Conservation (phyloP, 2,113 vertebrate genomes). For the Vulpes vulpes region DNA sequence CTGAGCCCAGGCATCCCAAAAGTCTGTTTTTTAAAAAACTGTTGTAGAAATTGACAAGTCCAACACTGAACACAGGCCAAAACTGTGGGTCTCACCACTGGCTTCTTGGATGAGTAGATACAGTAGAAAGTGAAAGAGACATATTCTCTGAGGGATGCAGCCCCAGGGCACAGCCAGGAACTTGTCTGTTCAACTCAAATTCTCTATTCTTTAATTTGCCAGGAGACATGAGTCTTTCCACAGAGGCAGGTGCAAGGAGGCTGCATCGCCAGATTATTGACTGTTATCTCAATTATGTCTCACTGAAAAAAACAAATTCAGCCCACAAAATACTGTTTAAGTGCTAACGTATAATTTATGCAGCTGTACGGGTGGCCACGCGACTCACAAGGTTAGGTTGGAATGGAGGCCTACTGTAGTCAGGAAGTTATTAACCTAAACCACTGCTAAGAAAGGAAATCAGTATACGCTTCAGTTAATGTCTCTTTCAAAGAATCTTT, state of each 20-base stretch:
- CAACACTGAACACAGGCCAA: not conserved
- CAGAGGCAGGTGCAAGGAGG: not conserved
- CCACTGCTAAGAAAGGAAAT: not conserved
- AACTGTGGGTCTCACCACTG: not conserved
- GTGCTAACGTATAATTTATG: too few relatives aligned
- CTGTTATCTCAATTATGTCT: not conserved
- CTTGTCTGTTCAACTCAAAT: not conserved
- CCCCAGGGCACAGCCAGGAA: not conserved
- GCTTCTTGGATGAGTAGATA: not conserved
- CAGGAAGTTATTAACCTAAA: not conserved
- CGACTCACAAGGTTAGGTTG: not conserved
- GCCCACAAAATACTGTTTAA: not conserved
- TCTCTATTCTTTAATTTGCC: not conserved
- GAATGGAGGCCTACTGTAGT: not conserved
- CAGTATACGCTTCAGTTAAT: not conserved
- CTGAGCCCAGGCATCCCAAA: not conserved
- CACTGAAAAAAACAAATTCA: not conserved
- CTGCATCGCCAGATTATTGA: not conserved
- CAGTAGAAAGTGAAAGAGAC: not conserved
- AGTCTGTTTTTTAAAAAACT: not conserved
- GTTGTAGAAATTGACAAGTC: not conserved
- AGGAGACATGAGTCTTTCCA: not conserved
- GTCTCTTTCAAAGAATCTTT: slow-evolving; percentile 26
- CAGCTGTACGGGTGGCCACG: not conserved
- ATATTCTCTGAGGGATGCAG: not conserved